These are phyloP conservation scores for Xylocampa areola DNA, from an alignment of 2,888 invertebrate species.

Conservation along the genomic window DNA sequence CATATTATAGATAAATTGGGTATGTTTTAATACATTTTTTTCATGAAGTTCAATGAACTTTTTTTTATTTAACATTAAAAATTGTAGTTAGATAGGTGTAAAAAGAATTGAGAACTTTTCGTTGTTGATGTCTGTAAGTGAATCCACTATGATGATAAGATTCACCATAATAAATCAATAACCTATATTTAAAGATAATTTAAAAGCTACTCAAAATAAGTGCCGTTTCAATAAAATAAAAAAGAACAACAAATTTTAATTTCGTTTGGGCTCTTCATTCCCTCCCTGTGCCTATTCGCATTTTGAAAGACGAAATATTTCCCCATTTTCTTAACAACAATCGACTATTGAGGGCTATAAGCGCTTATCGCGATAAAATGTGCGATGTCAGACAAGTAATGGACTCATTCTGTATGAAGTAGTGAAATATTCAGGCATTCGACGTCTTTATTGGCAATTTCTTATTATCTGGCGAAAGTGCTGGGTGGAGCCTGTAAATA, in stretches of 20 bases:
- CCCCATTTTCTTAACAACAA: slow-evolving; percentile 65
- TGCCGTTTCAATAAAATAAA: not conserved
- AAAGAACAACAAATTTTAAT: slow-evolving; percentile 6
- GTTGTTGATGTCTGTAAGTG: no score
- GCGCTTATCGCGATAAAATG: slow-evolving; percentile 69
- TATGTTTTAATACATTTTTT: no score
- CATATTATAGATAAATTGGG: no score
- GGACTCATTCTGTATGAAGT: slow-evolving; percentile 47
- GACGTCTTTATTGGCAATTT: slow-evolving; percentile 50
- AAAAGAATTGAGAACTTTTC: no score
- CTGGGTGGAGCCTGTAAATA: slow-evolving; percentile 5
- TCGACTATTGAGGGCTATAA: slow-evolving; percentile 61
- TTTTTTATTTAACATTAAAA: no score
- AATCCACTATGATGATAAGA: no score
- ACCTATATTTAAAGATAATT: no score
- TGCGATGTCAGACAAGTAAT: slow-evolving; percentile 69
- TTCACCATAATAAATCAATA: no score
- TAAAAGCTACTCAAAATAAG: no score
- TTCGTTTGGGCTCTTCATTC: slow-evolving; percentile 11
- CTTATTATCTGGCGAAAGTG: slow-evolving; percentile 45
- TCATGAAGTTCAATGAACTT: no score
- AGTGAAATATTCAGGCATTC: slow-evolving; percentile 57
- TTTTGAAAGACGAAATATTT: slow-evolving; percentile 57
- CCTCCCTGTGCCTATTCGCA: slow-evolving; percentile 52
- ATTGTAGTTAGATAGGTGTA: no score